phyloP scores from a whole-genome alignment of 2,113 vertebrate genomes.

The Neolamprologus variostigma region DNA sequence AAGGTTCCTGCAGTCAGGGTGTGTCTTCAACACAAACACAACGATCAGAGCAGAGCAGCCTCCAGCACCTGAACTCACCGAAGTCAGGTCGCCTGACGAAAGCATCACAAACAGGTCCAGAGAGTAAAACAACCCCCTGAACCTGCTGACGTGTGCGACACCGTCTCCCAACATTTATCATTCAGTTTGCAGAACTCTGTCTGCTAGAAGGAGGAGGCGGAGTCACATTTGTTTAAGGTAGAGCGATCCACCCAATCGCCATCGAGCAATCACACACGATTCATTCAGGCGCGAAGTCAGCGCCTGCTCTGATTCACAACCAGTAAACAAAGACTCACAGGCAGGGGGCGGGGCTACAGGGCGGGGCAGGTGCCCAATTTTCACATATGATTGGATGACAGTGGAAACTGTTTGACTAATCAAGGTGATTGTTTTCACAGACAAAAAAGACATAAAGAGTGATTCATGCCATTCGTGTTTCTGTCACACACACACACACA shows the following conservation, averaged over 20 bases:
- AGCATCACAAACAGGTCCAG: too few species aligned
- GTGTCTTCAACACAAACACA: too few species aligned
- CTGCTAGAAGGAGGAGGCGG: neutral
- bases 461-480: neutral
- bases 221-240: neutral
- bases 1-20: too few species aligned
- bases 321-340: neutral
- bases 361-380: neutral
- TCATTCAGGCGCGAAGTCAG: neutral
- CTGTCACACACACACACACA: neutral
- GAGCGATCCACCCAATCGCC: fast-evolving
- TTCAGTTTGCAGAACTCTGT: neutral
- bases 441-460: neutral
- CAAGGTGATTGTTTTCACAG: neutral
- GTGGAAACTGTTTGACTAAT: neutral
- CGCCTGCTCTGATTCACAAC: neutral
- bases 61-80: too few species aligned
- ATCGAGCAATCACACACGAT: fast-evolving
- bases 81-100: too few species aligned
- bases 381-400: neutral
- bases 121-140: too few species aligned
- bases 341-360: neutral
- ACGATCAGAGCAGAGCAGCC: too few species aligned
- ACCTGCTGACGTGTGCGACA: fast-evolving
- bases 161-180: neutral